These are phyloP conservation scores for Amazona guildingii DNA, from an alignment of 2,113 vertebrate genomes.

Conservation along the genomic window DNA sequence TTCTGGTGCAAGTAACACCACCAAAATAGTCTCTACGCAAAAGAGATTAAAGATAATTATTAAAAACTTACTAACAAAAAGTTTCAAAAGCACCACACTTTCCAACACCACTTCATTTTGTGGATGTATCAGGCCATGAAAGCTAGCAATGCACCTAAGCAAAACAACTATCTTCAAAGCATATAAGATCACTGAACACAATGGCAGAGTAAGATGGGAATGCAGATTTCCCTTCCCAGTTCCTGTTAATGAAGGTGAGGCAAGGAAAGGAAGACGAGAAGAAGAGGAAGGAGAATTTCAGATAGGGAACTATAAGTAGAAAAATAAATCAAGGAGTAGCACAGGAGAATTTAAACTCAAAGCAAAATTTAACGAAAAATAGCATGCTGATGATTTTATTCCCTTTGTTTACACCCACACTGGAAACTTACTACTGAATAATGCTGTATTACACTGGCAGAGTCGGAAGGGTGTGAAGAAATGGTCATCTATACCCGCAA, in stretches of 20 bases:
- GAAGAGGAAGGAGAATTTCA: neutral
- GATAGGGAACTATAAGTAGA: neutral
- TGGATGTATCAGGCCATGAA: neutral
- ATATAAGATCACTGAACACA: neutral
- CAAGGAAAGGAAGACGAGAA: neutral
- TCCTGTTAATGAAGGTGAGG: neutral
- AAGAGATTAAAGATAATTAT: neutral
- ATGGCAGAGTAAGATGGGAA: neutral
- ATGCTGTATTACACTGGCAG: neutral
- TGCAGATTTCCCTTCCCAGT: neutral
- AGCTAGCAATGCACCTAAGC: neutral
- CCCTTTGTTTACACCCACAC: neutral
- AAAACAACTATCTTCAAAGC: conserved; percentile 16
- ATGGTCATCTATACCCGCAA: neutral
- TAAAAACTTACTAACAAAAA: neutral
- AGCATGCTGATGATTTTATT: neutral
- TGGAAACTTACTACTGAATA: neutral
- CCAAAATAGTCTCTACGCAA: neutral
- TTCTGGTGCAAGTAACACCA: neutral
- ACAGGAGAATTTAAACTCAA: neutral
- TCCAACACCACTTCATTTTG: neutral
- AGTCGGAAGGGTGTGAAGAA: neutral
- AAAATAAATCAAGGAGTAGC: neutral
- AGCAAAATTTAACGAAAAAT: neutral
- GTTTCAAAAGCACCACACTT: neutral